Conservation (phyloP, 1,140 invertebrate species). For the Achroia grisella region DNA sequence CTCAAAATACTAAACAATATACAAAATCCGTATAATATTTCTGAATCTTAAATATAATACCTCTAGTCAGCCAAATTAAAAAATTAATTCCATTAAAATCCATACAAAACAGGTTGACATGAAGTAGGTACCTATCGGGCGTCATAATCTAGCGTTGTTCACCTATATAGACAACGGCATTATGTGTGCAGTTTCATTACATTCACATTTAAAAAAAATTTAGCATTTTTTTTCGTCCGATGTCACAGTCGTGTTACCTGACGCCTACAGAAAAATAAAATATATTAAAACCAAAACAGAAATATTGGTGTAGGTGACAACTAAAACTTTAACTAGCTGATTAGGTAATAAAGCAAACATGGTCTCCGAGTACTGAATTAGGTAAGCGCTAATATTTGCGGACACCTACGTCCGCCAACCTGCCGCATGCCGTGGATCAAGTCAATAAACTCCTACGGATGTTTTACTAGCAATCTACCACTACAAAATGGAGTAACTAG, state of each 20-base stretch:
- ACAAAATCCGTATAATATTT: too few species aligned
- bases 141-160: too few species aligned
- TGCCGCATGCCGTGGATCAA: slow-evolving; percentile 33
- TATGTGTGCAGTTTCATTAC: too few species aligned
- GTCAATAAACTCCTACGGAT: slow-evolving; percentile 48
- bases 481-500: slow-evolving; percentile 17
- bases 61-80: too few species aligned
- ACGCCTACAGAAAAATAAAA: slow-evolving; percentile 23
- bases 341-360: slow-evolving; percentile 55
- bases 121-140: too few species aligned
- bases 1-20: too few species aligned
- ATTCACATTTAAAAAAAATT: too few species aligned
- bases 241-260: slow-evolving; percentile 15
- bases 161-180: too few species aligned
- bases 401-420: slow-evolving; percentile 61
- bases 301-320: slow-evolving; percentile 22
- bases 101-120: too few species aligned
- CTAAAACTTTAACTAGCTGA: slow-evolving; percentile 19
- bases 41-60: too few species aligned
- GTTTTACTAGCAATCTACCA: slow-evolving; percentile 13
- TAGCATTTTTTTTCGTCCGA: too few species aligned
- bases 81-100: too few species aligned
- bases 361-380: slow-evolving; percentile 39
- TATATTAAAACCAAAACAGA: slow-evolving; percentile 4
- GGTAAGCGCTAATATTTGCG: slow-evolving; percentile 66